Base-by-base conservation (phyloP, 1,140 invertebrate genomes). In the Bombus sibiricus region DNA sequence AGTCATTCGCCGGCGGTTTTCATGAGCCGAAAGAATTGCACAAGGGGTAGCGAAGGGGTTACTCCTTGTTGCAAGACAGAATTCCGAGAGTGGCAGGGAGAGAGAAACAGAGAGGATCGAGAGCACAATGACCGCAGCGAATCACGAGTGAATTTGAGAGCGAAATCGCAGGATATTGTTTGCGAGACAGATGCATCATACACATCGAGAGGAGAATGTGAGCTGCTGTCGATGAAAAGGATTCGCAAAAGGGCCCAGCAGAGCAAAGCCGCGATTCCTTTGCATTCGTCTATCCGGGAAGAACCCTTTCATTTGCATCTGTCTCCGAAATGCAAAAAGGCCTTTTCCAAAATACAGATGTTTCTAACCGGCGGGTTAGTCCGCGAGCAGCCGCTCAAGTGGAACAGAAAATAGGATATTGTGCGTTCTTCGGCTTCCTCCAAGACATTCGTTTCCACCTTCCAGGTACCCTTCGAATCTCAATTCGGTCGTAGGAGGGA, bases 281-380 rank as follows among this genome's bases (percentile, higher is more conserved):
- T 79, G 76, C 86, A 74, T 81, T 73, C 83, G 93, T 92, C 87
- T 93, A 90, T 90, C 85, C 86, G 75, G 82, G 69, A 88, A 81
- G 82, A 93, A 91, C 93, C 94, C 92, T 93, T 92, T 86, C 80
- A 90, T 90, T 93, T 92, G 91, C 93, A 93, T 94, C 92, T 93
- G 93, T 92, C 92, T 89, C 91, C 87, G 74, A 90, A 89, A 92
- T 93, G 92, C 91, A 91, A 91, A 91, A 92, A 90, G 87, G 86
- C 84, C 78, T 91, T 85, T 91, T 91, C 82, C 90, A 89, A 92
- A 92, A 94, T 93, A 93, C 93, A 94, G 93, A 94, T 93, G 92
- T 92, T 90, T 83, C 84, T 62, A 39, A 62, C 75, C n/a, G 66
- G 69, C 47, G 47, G 18, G 79, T 69, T 83, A 83, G 77, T 75